Base-by-base conservation (phyloP, 2,797 vertebrate genomes). In the Ceryle rudis region DNA sequence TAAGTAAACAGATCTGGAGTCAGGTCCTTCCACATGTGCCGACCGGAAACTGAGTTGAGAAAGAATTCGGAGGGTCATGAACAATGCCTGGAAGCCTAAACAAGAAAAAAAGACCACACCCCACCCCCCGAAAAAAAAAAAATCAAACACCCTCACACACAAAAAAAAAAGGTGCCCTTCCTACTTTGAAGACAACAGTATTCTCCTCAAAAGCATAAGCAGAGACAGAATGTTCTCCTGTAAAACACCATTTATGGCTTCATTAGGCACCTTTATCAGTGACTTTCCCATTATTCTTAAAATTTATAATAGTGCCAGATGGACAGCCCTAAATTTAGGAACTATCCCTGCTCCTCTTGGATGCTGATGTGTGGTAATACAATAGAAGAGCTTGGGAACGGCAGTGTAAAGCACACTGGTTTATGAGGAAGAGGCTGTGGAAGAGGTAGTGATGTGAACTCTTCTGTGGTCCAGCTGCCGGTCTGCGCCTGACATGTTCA, bases 11-110 rank as follows among this genome's bases (percentile, higher is more conserved):
- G 42, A 51, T 78, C 82, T 87, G 61, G 46, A 93, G 70, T 51
- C 25, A 0, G n/a, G 23, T 61, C 23, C 29, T 80, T 87, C 72
- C 90, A 95, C 86, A 54, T n/a, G 44, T 85, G 83, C 10, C 20
- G 33, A 29, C 41, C 12, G 82, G 96, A 96, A 93, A 62, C 72
- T 42, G 61, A 94, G 75, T 89, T 0, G 6, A 86, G 57, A 95
- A 87, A 66, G 86, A 91, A 91, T 42, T 58, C 21, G 54, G 86
- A 87, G 87, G 95, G 60, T 85, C 86, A 93, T 0, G 2, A 96
- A 97, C 95, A 96, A 96, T 97, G 91, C 95, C 95, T 81, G 96
- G 95, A 97, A 97, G 84, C 92, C n/a, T 33, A 3, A 71, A 81
- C 71, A 89, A 17, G 67, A 75, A 92, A 93, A 20, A 17, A 49